Conservation (phyloP, 2,888 invertebrate genomes). For the Apantesis nais region DNA sequence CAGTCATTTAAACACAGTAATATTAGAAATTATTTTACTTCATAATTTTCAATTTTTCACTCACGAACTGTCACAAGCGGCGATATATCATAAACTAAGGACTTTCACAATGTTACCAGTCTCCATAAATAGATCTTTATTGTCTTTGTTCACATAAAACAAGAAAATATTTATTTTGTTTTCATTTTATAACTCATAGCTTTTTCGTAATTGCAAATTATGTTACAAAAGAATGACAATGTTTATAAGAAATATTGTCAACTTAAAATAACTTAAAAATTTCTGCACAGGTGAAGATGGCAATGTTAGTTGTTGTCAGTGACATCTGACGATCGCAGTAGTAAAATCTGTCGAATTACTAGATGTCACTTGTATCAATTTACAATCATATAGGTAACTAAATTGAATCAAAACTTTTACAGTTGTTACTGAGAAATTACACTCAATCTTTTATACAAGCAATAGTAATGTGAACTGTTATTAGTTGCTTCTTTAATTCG, state of each 20-base stretch:
- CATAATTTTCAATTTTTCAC: conserved; percentile 71
- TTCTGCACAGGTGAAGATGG: background rate
- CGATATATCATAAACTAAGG: conserved; percentile 60
- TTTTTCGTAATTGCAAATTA: background rate
- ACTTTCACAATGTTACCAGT: conserved; percentile 42
- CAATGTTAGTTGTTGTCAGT: background rate
- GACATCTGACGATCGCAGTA: background rate
- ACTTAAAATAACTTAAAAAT: background rate
- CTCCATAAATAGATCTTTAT: background rate
- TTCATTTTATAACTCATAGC: background rate
- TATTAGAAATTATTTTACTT: conserved; percentile 70
- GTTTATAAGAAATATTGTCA: background rate
- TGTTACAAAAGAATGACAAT: conserved; percentile 16
- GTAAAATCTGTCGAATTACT: background rate
- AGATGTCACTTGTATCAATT: conserved; percentile 1
- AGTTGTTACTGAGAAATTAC: too few relatives aligned
- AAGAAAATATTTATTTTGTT: background rate
- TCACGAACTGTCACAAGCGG: conserved; percentile 70
- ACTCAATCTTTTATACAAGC: background rate
- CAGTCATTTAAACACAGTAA: conserved; percentile 89
- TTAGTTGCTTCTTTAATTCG: background rate
- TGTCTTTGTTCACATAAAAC: conserved; percentile 21
- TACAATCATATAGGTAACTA: too few relatives aligned
- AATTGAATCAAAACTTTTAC: too few relatives aligned
- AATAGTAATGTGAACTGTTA: background rate